phyloP scores from a whole-genome alignment of 2,113 vertebrate species.

The Picathartes gymnocephalus region DNA sequence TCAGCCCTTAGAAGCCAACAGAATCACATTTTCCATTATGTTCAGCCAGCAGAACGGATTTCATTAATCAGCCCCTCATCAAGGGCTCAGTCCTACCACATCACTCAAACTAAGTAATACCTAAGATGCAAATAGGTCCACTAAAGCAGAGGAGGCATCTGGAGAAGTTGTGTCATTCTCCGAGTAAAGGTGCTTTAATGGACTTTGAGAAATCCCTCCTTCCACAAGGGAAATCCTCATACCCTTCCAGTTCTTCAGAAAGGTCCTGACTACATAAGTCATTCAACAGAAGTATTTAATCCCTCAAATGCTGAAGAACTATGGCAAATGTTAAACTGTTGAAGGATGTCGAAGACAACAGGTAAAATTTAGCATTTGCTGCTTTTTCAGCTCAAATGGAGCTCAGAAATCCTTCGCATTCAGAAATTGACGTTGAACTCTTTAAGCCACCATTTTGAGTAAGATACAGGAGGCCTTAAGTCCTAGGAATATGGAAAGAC shows the following conservation, averaged over 20 bases:
- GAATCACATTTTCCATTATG: conserved; percentile 68
- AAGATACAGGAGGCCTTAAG: background rate
- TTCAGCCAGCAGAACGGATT: conserved; percentile 60
- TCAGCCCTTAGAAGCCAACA: conserved; percentile 49
- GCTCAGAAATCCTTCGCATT: background rate
- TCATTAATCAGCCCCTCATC: conserved; percentile 65
- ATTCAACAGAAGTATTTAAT: background rate
- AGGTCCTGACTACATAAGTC: conserved; percentile 6
- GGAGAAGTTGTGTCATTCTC: conserved; percentile 37
- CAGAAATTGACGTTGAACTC: fast-evolving
- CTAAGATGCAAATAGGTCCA: conserved; percentile 54
- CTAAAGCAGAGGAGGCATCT: conserved; percentile 49
- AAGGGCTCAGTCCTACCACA: conserved; percentile 45
- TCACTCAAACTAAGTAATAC: conserved; percentile 54
- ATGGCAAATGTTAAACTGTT: background rate
- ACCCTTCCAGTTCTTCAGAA: conserved; percentile 13
- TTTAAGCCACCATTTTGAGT: background rate
- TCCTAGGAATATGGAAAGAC: background rate
- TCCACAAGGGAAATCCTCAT: background rate
- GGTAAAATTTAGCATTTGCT: background rate
- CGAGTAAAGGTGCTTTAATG: conserved; percentile 7
- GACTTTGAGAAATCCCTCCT: background rate
- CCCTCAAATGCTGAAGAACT: background rate
- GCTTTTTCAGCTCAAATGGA: background rate
- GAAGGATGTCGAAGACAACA: background rate